Base-by-base conservation (phyloP, 2,113 vertebrate genomes). In the Amblyopsis rosae region DNA sequence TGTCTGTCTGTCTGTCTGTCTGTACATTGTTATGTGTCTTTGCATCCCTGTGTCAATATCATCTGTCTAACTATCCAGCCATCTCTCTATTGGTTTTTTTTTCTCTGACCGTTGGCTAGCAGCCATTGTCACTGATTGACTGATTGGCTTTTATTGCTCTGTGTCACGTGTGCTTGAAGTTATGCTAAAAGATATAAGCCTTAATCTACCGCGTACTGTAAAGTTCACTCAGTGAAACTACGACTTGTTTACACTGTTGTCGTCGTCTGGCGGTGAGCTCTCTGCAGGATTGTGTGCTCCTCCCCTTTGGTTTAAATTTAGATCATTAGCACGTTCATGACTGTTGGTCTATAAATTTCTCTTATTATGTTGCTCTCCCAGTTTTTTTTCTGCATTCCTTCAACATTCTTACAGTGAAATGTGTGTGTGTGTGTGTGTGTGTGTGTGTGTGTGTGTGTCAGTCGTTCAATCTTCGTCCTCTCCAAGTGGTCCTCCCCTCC, bases 401-500 rank as follows among this genome's bases (percentile, higher is more conserved):
- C 4, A 33, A 5, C 16, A 57, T 5, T 7, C 19, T 17, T 16
- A 9, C 4, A 33, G 15, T 78, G 41, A 66, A 45, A 11, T 55
- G 3, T 63, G 6, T 57, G 9, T 65, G 32, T 55, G 57, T 16
- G 9, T 64, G 60, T 48, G 13, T 55, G 35, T 47, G 65, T 45
- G n/a, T 54, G 32, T 62, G 47, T 35, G 15, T 15, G 58, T 86
- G 0, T 70, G 15, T 72, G 9, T 62, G 13, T 80, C 49, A 99
- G 98, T 82, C 93, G 9, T 95, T 99, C 71, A 93, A 88, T 77
- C 93, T 98, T 72, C 95, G 94, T 76, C 97, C 96, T 0, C 94
- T 99, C 46, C 94, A 95, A 64, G 89, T 99, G 46, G 86, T 97
- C 41, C 95, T 99, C 68, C 95, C 96, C 48, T 94, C 98, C 12